A percentile compares a stretch with the other conserved stretches of the same genome.
Conservation (phyloP, 1,140 invertebrate genomes). For the Ostrea denselamellosa region DNA sequence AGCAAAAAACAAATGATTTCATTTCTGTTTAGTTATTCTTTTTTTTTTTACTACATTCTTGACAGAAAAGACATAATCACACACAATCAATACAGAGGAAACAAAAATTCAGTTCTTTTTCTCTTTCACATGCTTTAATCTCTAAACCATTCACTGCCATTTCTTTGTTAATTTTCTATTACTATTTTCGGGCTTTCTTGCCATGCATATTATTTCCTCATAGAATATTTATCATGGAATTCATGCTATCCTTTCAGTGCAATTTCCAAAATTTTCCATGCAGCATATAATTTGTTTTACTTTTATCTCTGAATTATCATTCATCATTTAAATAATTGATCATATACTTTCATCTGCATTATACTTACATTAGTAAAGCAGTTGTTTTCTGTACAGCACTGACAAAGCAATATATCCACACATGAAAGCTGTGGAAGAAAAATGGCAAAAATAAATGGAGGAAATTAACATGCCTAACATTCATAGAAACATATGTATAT, state of each 20-base stretch:
- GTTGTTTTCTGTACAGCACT: constrained; percentile 20
- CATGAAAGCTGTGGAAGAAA: constrained; percentile 1
- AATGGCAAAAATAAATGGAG: neutral
- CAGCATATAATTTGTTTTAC: neutral
- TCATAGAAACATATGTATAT: too few relatives aligned
- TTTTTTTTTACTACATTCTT: neutral
- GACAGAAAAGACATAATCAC: neutral
- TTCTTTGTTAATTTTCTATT: neutral
- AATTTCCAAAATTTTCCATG: neutral
- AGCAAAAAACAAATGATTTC: constrained; percentile 29
- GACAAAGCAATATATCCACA: neutral
- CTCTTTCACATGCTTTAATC: neutral
- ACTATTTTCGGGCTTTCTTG: neutral
- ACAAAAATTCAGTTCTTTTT: neutral
- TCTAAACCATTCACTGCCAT: neutral
- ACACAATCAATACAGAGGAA: neutral
- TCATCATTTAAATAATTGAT: neutral
- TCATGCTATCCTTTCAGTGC: neutral
- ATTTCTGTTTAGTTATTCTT: neutral
- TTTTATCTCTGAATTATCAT: neutral
- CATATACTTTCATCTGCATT: neutral
- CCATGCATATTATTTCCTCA: neutral
- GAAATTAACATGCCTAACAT: too few relatives aligned
- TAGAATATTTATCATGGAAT: neutral
- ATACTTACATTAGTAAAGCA: constrained; percentile 29